A percentile compares a stretch with the other conserved stretches of the same genome.
Conservation (phyloP, 2,113 vertebrate genomes). For the Psammodynastes pulverulentus region DNA sequence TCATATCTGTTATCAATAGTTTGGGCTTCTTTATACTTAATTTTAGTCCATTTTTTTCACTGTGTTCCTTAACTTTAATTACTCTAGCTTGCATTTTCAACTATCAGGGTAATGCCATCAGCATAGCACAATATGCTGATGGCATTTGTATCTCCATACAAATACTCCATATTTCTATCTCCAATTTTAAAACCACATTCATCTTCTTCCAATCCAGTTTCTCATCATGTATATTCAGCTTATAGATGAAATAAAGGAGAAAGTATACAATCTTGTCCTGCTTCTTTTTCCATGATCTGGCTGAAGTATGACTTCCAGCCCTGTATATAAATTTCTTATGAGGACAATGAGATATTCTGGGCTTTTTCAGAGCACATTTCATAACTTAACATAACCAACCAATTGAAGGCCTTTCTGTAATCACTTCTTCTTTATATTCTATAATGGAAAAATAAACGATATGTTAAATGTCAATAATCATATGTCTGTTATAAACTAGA, state of each 20-base stretch:
- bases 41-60: neutral
- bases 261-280: neutral
- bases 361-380: neutral
- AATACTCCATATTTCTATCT: neutral
- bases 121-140: neutral
- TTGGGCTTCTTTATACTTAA: neutral
- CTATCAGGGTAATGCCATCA: neutral
- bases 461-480: neutral
- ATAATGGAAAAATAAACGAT: constrained; percentile 14
- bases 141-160: too few relatives aligned
- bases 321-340: neutral
- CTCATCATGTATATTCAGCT: neutral
- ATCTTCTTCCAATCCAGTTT: neutral
- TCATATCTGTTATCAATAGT: neutral
- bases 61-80: neutral
- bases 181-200: neutral
- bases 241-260: neutral
- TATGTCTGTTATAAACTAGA: neutral
- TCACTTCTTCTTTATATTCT: neutral
- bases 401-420: neutral
- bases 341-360: neutral
- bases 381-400: neutral
- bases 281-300: neutral
- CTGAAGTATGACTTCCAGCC: neutral
- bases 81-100: neutral